Conservation (phyloP, 2,888 invertebrate species). For the Agapostemon virescens region DNA sequence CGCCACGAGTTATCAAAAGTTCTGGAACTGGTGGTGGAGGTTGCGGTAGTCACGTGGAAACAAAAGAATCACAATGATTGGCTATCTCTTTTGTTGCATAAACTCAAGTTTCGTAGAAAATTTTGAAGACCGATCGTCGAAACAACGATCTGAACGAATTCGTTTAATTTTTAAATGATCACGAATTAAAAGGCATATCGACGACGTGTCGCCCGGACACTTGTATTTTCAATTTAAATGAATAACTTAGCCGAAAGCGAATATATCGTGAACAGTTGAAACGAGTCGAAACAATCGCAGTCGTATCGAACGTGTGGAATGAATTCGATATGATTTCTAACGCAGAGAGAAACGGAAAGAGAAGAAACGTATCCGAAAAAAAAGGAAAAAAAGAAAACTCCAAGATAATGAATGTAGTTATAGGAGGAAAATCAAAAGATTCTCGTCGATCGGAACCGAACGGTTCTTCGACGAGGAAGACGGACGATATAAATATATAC, state of each 20-base stretch:
- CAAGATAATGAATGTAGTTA: not conserved
- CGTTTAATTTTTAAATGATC: not conserved
- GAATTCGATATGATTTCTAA: constrained; percentile 9
- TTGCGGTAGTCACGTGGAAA: not conserved
- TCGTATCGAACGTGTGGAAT: not conserved
- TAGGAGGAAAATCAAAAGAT: constrained; percentile 50
- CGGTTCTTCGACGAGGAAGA: constrained; percentile 24
- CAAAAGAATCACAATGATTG: not conserved
- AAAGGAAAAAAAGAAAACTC: constrained; percentile 10
- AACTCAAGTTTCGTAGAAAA: not conserved
- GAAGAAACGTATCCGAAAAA: not conserved
- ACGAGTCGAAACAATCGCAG: not conserved
- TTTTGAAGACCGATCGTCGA: not conserved
- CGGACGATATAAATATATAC: constrained; percentile 43
- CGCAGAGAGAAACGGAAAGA: not conserved
- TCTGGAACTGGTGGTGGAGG: not conserved
- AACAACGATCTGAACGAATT: not conserved
- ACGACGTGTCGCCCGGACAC: not conserved
- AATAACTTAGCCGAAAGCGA: not conserved
- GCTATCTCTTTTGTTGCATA: not conserved
- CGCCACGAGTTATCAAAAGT: too few species aligned
- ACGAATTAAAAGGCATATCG: constrained; percentile 7
- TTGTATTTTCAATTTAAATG: constrained; percentile 17
- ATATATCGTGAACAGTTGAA: not conserved
- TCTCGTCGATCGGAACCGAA: constrained; percentile 7